Percentiles rank a stretch among this genome's conserved stretches.
Evolutionary conservation across 2,888 invertebrate genomes (phyloP).

Genomic region (Chrysina gloriosa): DNA sequence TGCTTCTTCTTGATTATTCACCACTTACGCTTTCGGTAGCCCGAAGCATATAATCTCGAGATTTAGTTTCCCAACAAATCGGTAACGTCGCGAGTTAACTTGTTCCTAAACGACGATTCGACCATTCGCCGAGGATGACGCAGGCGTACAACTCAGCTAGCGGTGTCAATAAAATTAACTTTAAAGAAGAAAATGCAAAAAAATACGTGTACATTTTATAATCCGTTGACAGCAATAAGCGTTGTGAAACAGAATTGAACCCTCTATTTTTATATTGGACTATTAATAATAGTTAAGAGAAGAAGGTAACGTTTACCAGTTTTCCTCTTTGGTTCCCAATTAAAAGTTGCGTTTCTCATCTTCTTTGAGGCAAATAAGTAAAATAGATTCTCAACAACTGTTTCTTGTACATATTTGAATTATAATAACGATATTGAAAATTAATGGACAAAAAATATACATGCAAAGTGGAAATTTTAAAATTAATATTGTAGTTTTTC

Average conservation of each 20-base stretch:
- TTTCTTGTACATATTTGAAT: conserved; percentile 29
- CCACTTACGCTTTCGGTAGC: neutral
- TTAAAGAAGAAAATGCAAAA: conserved; percentile 16
- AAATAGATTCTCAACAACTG: conserved; percentile 33
- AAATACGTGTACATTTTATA: conserved; percentile 53
- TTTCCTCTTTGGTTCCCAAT: conserved; percentile 38
- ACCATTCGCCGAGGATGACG: neutral
- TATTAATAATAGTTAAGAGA: conserved; percentile 58
- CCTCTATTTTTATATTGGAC: conserved; percentile 68
- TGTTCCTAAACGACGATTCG: neutral
- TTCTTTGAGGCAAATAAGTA: conserved; percentile 45
- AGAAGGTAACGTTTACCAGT: conserved; percentile 28
- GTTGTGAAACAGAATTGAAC: conserved; percentile 61
- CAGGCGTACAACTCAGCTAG: conserved; percentile 36
- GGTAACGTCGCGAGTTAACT: neutral
- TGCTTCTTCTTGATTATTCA: conserved; percentile 8
- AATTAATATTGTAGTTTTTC: conserved; percentile 24
- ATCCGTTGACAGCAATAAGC: conserved; percentile 66
- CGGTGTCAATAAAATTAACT: conserved; percentile 34
- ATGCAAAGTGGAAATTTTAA: conserved; percentile 7
- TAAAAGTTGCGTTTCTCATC: neutral
- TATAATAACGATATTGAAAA: conserved; percentile 2
- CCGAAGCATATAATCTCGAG: neutral
- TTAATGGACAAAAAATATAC: conserved; percentile 13
- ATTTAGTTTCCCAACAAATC: neutral